Base-by-base conservation (phyloP, 2,797 vertebrate species). In the Phrynocephalus vlangalii region DNA sequence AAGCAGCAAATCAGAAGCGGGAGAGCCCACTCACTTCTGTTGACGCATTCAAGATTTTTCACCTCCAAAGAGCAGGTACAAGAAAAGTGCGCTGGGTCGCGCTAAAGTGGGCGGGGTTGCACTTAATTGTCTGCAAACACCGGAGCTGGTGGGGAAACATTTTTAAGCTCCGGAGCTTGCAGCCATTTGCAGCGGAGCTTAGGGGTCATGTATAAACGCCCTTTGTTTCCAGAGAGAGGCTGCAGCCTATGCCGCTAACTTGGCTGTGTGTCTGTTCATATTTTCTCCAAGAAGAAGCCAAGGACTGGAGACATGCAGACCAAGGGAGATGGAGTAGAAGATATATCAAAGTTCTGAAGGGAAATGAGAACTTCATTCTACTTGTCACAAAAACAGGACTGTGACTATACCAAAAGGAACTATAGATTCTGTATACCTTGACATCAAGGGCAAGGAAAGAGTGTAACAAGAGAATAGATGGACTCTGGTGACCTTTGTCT, bases 231-330 rank as follows among this genome's bases (percentile, higher is more conserved):
- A n/a, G n/a, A n/a, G n/a, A n/a, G 85, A 72, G 13, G 90, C 86
- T 90, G 86, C 88, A 67, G 89, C 77, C 86, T 87, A 82, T 90
- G 67, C 15, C 56, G 73, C 70, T 89, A 1, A 78, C 90, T 91
- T 83, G 88, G 71, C 60, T 90, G 90, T 90, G 84, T 89, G 77
- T 8, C 2, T 30, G 89, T 92, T 92, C 92, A 87, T 82, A 91
- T 90, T 92, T 89, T 86, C 85, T 90, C 87, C 94, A 89, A 89
- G 92, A 89, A 22, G 90, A 80, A 85, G 91, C 90, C 90, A 86
- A 73, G 30, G 16, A 38, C n/a, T 20, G 66, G 82, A 92, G 88
- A 83, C 80, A 50, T 9, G 30, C 79, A 66, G 86, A 79, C 68
- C 90, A 56, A 11, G n/a, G 82, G n/a, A 84, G 89, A 72, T 22